A percentile compares a stretch with the other conserved stretches of the same genome.
Conservation (phyloP, 2,113 vertebrate species). For the Phylloscopus whistleri region DNA sequence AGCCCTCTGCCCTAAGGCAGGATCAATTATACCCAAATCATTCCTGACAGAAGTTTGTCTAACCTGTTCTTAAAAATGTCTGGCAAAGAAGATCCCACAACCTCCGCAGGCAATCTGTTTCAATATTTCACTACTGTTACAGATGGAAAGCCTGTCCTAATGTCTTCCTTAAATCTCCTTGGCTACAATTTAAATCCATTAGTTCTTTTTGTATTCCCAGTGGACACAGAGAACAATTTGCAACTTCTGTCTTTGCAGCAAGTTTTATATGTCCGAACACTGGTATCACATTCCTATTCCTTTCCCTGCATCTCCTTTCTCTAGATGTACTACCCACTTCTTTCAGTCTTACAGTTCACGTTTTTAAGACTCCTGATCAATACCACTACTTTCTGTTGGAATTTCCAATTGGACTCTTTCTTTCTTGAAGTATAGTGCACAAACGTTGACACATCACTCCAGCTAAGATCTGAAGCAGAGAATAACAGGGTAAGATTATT, state of each 20-base stretch:
- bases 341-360: neutral
- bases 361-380: neutral
- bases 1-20: conserved; percentile 49
- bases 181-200: conserved; percentile 44
- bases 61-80: conserved; percentile 22
- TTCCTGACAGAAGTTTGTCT: conserved; percentile 43
- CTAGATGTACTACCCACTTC: neutral
- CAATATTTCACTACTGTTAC: neutral
- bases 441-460: neutral
- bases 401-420: neutral
- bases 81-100: conserved; percentile 31
- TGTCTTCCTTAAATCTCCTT: conserved; percentile 25
- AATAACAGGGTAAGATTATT: neutral
- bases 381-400: neutral
- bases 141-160: conserved; percentile 32
- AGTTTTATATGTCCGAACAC: neutral
- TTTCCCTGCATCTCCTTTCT: neutral
- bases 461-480: neutral
- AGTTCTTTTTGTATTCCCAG: conserved; percentile 33
- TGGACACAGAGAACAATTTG: conserved; percentile 3
- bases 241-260: neutral
- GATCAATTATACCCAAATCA: conserved; percentile 57
- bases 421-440: neutral
- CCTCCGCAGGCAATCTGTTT: conserved; percentile 41
- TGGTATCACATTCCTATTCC: neutral